Evolutionary conservation across 2,797 vertebrate genomes (phyloP).

Genomic region (Lepidocolaptes lacrymiger): DNA sequence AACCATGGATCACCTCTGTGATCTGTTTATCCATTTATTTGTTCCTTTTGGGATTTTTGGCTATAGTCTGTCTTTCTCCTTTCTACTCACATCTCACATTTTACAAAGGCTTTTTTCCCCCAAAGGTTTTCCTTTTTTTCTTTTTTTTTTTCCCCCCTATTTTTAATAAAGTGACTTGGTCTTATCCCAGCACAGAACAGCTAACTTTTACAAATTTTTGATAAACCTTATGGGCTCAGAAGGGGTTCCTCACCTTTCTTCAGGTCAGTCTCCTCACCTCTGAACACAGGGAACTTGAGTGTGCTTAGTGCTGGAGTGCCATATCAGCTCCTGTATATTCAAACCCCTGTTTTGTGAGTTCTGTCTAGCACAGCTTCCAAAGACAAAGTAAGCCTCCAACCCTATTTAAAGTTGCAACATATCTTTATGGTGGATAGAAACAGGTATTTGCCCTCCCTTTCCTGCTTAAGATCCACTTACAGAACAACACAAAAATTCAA

Average conservation of each 20-base stretch:
- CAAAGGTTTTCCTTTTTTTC: neutral
- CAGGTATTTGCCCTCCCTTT: neutral
- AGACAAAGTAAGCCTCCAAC: neutral
- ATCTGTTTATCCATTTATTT: neutral
- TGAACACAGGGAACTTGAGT: rapidly evolving
- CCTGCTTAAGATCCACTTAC: neutral
- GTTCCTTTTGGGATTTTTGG: neutral
- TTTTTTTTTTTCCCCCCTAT: too few relatives aligned
- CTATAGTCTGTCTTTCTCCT: neutral
- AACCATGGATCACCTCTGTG: neutral
- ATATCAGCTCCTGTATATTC: neutral
- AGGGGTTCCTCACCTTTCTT: neutral
- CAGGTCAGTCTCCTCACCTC: neutral
- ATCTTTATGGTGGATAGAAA: neutral
- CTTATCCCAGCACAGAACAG: neutral
- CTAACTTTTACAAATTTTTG: neutral
- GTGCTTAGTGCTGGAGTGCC: neutral
- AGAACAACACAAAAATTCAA: neutral
- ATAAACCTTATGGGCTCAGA: neutral
- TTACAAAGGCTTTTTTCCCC: neutral
- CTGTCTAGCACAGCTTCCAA: neutral
- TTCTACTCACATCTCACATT: neutral
- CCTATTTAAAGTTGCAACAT: neutral
- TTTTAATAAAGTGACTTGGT: neutral
- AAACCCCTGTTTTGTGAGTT: neutral